Evolutionary conservation across 2,888 invertebrate species (phyloP).

Genomic region (Chamaedrilus cognettii): DNA sequence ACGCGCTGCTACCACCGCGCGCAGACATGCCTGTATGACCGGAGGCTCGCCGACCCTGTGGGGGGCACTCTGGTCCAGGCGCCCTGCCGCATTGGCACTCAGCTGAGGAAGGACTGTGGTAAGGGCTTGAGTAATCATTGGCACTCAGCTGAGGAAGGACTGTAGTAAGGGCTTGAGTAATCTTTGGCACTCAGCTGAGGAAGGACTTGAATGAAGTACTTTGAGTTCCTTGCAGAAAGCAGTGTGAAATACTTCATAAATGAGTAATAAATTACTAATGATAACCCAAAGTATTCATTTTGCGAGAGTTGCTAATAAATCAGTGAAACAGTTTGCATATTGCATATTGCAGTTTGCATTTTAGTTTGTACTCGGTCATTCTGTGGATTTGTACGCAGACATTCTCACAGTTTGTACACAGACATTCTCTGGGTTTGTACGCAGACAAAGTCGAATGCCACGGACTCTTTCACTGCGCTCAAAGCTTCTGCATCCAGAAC

Average conservation of each 20-base stretch:
- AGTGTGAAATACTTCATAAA: too few relatives aligned
- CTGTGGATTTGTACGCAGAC: too few relatives aligned
- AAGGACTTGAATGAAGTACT: slow-evolving; percentile 27
- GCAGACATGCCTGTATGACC: neutral
- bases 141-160: slow-evolving; percentile 25
- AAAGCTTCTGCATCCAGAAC: slow-evolving; percentile 31
- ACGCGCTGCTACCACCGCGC: neutral
- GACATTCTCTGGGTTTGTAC: too few relatives aligned
- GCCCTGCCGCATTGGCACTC: slow-evolving; percentile 28
- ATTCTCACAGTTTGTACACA: too few relatives aligned
- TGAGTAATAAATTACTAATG: too few relatives aligned
- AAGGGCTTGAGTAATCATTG: too few relatives aligned
- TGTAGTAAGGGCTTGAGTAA: slow-evolving; percentile 33
- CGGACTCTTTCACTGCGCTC: slow-evolving; percentile 36
- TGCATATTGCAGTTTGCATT: too few relatives aligned
- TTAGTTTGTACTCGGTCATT: too few relatives aligned
- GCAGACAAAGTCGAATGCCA: slow-evolving; percentile 30
- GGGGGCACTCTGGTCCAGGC: slow-evolving; percentile 1
- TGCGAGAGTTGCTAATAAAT: too few relatives aligned
- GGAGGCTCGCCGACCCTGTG: neutral
- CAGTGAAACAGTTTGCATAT: too few relatives aligned
- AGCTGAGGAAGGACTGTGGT: slow-evolving; percentile 30
- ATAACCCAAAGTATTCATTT: too few relatives aligned
- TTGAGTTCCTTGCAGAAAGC: too few relatives aligned
- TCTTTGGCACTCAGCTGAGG: slow-evolving; percentile 28